phyloP scores from a whole-genome alignment of 2,797 vertebrate genomes.

The Sebastes elongatus region DNA sequence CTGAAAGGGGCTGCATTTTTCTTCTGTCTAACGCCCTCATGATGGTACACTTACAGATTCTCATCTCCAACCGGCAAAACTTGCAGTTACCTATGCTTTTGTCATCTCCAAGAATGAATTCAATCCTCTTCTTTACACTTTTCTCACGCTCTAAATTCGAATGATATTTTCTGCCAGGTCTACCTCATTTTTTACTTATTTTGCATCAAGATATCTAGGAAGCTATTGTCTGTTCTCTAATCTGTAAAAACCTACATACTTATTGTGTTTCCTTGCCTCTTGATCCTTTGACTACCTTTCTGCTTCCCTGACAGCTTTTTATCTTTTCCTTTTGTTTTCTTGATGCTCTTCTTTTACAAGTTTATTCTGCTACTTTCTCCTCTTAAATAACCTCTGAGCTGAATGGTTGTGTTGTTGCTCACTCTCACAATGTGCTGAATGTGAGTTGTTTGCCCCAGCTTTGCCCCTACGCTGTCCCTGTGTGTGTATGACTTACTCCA shows the following conservation, averaged over 20 bases:
- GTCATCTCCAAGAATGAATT: constrained; percentile 6
- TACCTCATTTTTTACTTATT: constrained; percentile 4
- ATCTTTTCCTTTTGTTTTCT: constrained; percentile 12
- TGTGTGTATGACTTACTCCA: neutral
- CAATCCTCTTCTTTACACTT: neutral
- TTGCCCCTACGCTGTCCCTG: neutral
- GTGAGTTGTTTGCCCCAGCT: neutral
- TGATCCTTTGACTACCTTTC: neutral
- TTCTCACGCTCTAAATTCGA: neutral
- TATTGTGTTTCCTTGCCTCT: neutral
- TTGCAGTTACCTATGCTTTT: neutral
- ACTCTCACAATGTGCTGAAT: neutral
- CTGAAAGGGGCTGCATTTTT: neutral
- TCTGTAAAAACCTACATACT: neutral
- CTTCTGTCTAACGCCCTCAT: neutral
- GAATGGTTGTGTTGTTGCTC: neutral
- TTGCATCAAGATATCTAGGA: constrained; percentile 10
- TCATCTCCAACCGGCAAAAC: neutral
- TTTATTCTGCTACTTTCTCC: constrained; percentile 5
- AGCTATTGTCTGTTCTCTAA: constrained; percentile 1
- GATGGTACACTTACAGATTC: constrained; percentile 3
- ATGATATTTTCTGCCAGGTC: neutral
- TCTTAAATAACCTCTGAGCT: constrained; percentile 19
- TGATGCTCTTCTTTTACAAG: neutral
- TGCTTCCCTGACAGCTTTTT: constrained; percentile 4